Evolutionary conservation across 2,888 invertebrate species (phyloP).

Genomic region (Heteromyza rotundicornis): DNA sequence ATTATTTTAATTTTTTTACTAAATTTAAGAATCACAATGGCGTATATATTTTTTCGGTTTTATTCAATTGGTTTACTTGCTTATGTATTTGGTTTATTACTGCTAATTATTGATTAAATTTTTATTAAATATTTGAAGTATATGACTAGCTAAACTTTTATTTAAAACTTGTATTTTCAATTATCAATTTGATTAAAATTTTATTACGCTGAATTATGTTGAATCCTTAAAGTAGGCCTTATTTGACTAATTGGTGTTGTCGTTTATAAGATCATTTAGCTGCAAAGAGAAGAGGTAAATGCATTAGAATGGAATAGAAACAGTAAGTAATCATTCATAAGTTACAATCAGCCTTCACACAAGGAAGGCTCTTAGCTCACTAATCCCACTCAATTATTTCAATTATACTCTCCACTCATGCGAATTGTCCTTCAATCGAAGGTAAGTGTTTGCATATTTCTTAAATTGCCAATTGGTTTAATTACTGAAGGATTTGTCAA

Average conservation of each 20-base stretch:
- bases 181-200: constrained; percentile 18
- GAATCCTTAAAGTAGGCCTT: neutral
- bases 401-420: no score
- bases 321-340: no score
- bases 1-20: constrained; percentile 37
- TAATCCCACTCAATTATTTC: no score
- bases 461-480: no score
- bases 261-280: constrained; percentile 38
- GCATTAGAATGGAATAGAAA: neutral
- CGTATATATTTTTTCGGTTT: constrained; percentile 34
- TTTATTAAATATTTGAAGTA: constrained; percentile 28
- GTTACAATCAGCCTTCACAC: no score
- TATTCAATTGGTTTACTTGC: constrained; percentile 14
- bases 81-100: constrained; percentile 19
- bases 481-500: no score
- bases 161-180: constrained; percentile 19
- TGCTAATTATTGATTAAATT: constrained; percentile 42
- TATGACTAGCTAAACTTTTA: constrained; percentile 35
- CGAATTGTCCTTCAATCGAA: no score
- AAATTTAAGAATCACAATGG: constrained; percentile 62
- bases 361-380: no score
- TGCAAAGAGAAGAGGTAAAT: constrained; percentile 33
- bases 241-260: constrained; percentile 34
- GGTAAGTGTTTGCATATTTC: no score
- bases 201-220: constrained; percentile 20